Base-by-base conservation (phyloP, 2,888 invertebrate species). In the Limnephilus marmoratus region DNA sequence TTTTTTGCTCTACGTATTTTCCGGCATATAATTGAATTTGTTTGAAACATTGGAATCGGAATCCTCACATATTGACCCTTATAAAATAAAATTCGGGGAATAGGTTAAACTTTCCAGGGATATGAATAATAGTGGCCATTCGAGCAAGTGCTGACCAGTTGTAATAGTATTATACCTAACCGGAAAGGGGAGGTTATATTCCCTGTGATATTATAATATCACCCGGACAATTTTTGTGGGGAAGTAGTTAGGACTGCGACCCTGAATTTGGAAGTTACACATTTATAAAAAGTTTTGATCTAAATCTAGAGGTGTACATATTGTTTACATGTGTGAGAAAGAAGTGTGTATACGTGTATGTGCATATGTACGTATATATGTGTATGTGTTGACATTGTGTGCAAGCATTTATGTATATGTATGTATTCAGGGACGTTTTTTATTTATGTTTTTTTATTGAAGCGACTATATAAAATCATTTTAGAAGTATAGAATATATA, bases 41-140 rank as follows among this genome's bases (percentile, higher is more conserved):
- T 68, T 87, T 68, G 53, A 87, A 87, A 87, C 87, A 87, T 87
- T 68, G 87, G 34, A 87, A 87, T 18, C 34, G 53, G 31, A 87
- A 68, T 87, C 24, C 68, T 87, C 53, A 87, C 87, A 68, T 18
- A 53, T 34, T 34, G 68, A 87, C 87, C 87, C 53, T 53, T 87
- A 34, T 29, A 34, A 87, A 13, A 45, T 29, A 45, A 86, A 37
- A 41, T 86, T 86, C 13, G 24, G n/a, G 86, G 86, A 86, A 37
- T 86, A 41, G 29, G 24, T 37, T 37, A 45, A 86, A 37, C 45
- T 86, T 86, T 34, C 29, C 3, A 85, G 37, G n/a, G 29, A 45
- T 86, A 86, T 86, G 45, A 85, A 86, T 86, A 45, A 49, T n/a
- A 45, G 29, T 45, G 86, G 15, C 45, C 86, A 86, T 45, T 86